phyloP scores from a whole-genome alignment of 2,113 vertebrate genomes.

The Catagonus wagneri region DNA sequence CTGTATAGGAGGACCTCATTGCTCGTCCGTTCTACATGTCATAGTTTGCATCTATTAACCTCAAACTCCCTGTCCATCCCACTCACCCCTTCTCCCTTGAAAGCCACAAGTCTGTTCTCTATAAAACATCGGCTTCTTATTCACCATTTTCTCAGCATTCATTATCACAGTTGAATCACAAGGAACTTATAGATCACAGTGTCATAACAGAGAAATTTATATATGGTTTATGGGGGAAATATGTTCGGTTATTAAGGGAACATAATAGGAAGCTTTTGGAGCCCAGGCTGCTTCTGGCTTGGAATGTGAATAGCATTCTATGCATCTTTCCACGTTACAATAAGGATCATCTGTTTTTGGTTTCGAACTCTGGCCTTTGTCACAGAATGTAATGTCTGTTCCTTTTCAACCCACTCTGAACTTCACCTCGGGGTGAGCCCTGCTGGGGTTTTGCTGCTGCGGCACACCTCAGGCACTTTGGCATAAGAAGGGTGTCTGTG shows the following conservation, averaged over 20 bases:
- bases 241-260: neutral
- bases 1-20: too few species aligned
- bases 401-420: constrained; percentile 6
- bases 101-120: too few species aligned
- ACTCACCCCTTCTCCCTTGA: too few species aligned
- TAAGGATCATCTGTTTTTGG: constrained; percentile 8
- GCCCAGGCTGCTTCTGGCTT: neutral
- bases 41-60: too few species aligned
- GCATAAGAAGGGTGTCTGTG: neutral
- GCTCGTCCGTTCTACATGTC: too few species aligned
- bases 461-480: neutral
- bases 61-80: too few species aligned
- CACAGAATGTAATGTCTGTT: constrained; percentile 51
- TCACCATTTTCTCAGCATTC: neutral
- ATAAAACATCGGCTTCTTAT: neutral
- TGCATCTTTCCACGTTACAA: neutral
- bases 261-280: neutral
- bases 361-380: neutral
- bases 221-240: neutral
- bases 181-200: neutral
- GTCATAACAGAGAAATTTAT: neutral
- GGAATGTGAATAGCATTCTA: neutral
- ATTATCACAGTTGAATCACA: neutral
- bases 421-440: constrained; percentile 7
- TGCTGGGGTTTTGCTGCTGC: neutral